phyloP scores from a whole-genome alignment of 2,113 vertebrate species.

The Cisticola juncidis region DNA sequence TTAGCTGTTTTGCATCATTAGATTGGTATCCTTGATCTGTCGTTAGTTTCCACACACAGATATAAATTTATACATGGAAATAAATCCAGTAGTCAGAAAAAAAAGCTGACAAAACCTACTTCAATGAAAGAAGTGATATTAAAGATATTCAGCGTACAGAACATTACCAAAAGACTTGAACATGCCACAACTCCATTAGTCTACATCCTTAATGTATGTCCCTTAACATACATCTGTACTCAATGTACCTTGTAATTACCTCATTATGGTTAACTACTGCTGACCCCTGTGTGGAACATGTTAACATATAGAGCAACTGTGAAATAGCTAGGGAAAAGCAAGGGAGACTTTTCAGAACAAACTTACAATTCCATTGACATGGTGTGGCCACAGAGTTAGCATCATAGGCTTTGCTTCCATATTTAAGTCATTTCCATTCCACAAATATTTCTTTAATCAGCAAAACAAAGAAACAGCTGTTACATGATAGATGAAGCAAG shows the following conservation, averaged over 20 bases:
- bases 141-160: not conserved
- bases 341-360: constrained; percentile 14
- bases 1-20: not conserved
- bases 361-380: not conserved
- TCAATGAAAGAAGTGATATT: not conserved
- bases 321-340: constrained; percentile 30
- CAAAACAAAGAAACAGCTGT: not conserved
- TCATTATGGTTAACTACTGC: constrained; percentile 61
- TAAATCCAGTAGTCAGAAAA: not conserved
- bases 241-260: constrained; percentile 70
- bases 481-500: not conserved
- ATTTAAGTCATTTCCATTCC: not conserved
- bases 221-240: constrained; percentile 60
- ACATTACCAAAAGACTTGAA: not conserved
- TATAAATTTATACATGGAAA: not conserved
- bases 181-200: not conserved
- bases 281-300: constrained; percentile 43
- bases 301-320: constrained; percentile 29
- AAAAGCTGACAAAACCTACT: not conserved
- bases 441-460: not conserved
- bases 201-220: constrained; percentile 38
- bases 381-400: not conserved
- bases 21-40: not conserved
- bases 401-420: not conserved
- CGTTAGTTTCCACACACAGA: not conserved